These are phyloP conservation scores for Pectinophora gossypiella DNA, from an alignment of 1,140 invertebrate genomes.

Conservation along the genomic window DNA sequence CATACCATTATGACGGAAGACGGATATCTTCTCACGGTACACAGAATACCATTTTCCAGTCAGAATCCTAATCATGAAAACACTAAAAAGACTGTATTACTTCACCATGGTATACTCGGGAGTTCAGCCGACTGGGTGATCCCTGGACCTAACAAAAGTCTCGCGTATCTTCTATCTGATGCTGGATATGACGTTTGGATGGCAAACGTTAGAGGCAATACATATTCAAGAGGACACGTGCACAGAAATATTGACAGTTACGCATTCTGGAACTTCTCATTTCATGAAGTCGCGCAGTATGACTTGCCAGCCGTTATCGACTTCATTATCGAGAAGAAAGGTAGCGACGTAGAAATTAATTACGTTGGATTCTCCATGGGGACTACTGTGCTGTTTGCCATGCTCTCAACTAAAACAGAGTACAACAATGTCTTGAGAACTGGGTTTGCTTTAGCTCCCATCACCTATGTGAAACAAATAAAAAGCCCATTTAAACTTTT, in stretches of 20 bases:
- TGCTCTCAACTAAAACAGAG: conserved; percentile 76
- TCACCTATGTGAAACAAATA: conserved; percentile 79
- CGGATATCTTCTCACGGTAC: conserved; percentile 80
- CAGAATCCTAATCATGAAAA: not conserved
- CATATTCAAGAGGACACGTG: conserved; percentile 68
- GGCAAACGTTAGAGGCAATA: conserved; percentile 76
- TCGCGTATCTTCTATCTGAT: conserved; percentile 76
- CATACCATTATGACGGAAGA: conserved; percentile 78
- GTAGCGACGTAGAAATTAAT: conserved; percentile 66
- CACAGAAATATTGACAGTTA: conserved; percentile 43
- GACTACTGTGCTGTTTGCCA: conserved; percentile 71
- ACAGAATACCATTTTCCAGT: conserved; percentile 77
- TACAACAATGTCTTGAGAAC: conserved; percentile 77
- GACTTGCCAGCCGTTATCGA: conserved; percentile 85
- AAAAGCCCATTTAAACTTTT: conserved; percentile 77
- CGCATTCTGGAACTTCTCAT: conserved; percentile 77
- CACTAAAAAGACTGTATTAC: conserved; percentile 61
- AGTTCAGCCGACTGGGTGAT: conserved; percentile 84
- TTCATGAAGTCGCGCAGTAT: conserved; percentile 79
- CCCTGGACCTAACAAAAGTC: conserved; percentile 75
- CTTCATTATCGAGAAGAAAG: conserved; percentile 73
- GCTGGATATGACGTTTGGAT: conserved; percentile 78
- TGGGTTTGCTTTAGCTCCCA: conserved; percentile 81
- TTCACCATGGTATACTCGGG: conserved; percentile 84
- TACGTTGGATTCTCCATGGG: conserved; percentile 83